Evolutionary conservation across 2,888 invertebrate genomes (phyloP), one percentile per base, ranked within the genome.

Genomic region (Cerastis leucographa): DNA sequence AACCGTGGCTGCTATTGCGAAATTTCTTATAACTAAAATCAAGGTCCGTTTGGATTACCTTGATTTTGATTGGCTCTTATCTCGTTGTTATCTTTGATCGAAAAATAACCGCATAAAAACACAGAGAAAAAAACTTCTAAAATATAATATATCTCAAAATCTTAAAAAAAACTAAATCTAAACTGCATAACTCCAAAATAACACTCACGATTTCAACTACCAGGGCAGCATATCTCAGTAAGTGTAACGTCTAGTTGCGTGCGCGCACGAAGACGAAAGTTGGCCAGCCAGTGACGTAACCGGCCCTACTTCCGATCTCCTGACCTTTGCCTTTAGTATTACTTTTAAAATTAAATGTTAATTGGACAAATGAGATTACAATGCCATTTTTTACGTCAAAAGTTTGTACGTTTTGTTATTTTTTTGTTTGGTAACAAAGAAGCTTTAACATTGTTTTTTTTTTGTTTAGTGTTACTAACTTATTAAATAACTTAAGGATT

Each of bases 221-320:
- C 62, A 44, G n/a, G 66, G 56, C 64, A 51, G 35, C 46, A 70
- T 80, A 64, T 81, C 68, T 85, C 62, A 56, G 71, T 75, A 82
- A 82, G 72, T 86, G 78, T 87, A 79, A 70, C 88, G 80, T 64
- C 46, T 51, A 19, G 79, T 79, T 82, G 80, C 83, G 80, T 78
- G 69, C n/a, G 76, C 82, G 73, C 80, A 76, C 62, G 69, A 62
- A 74, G 85, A 90, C 87, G 91, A 91, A 91, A 91, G 91, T 91
- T 89, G 90, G 90, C 77, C 89, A 89, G 85, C 65, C 42, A 56
- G 78, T 91, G 89, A 91, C 87, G 90, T 86, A 91, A 91, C 75
- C 77, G 80, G 88, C 87, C 90, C 88, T 88, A 90, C 91, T 91
- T 91, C 91, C 91, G 91, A 91, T 88, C 81, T 74, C 54, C 67